A percentile compares a stretch with the other conserved stretches of the same genome.
phyloP scores from a whole-genome alignment of 2,888 invertebrate genomes.

The Ennomos erosarius region DNA sequence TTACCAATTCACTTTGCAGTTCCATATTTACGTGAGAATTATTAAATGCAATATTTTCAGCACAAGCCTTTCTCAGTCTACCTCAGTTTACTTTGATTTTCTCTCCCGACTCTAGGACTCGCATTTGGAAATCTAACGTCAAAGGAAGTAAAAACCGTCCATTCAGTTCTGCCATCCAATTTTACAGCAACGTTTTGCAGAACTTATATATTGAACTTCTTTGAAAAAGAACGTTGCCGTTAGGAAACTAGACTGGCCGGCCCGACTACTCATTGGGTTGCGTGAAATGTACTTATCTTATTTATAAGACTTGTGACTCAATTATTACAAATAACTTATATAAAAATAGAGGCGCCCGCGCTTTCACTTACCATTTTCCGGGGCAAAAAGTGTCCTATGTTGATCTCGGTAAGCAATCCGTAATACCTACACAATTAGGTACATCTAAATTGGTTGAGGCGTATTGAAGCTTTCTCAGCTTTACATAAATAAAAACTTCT shows the following conservation, averaged over 20 bases:
- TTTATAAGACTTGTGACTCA: constrained; percentile 1
- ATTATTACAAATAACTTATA: too few species aligned
- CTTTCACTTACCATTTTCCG: too few species aligned
- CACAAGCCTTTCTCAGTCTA: background rate
- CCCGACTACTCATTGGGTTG: constrained; percentile 8
- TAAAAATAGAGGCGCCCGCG: too few species aligned
- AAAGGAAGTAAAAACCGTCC: constrained; percentile 19
- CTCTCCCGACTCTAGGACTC: constrained; percentile 9
- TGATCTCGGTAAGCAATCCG: too few species aligned
- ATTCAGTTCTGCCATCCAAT: constrained; percentile 20
- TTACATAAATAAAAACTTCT: too few species aligned
- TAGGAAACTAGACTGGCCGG: constrained; percentile 1
- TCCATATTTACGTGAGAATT: too few species aligned
- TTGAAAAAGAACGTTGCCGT: constrained; percentile 12
- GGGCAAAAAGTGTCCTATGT: too few species aligned
- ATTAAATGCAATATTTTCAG: too few species aligned
- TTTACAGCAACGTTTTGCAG: constrained; percentile 18
- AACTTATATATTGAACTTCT: constrained; percentile 20
- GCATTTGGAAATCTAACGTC: constrained; percentile 12
- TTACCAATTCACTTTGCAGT: too few species aligned
- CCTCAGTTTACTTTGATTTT: constrained; percentile 1
- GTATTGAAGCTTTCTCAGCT: too few species aligned
- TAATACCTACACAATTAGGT: too few species aligned
- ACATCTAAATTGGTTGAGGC: too few species aligned
- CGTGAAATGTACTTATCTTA: constrained; percentile 8